Evolutionary conservation across 2,888 invertebrate genomes (phyloP).

Genomic region (Calameuta pallipes): DNA sequence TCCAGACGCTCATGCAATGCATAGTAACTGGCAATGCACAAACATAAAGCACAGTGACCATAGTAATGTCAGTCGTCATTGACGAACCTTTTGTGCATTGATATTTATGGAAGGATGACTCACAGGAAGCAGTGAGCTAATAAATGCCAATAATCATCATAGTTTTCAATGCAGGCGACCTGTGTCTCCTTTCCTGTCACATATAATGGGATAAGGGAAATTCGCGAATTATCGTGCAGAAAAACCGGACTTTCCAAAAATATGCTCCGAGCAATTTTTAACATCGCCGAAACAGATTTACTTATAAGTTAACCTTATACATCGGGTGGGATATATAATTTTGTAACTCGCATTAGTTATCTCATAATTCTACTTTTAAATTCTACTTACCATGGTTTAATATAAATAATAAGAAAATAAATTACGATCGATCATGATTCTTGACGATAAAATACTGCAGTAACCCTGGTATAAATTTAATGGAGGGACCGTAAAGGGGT

Average conservation of each 20-base stretch:
- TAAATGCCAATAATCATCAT: constrained; percentile 12
- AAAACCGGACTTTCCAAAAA: background rate
- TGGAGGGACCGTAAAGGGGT: too few species aligned
- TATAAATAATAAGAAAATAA: too few species aligned
- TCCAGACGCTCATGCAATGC: background rate
- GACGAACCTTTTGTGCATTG: background rate
- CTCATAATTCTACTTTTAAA: too few species aligned
- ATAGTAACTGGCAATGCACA: background rate
- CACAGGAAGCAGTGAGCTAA: constrained; percentile 29
- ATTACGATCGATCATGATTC: background rate
- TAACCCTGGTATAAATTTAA: too few species aligned
- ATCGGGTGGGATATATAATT: too few species aligned
- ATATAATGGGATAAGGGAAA: background rate
- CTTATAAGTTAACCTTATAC: background rate
- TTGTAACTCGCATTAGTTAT: too few species aligned
- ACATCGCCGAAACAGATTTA: background rate
- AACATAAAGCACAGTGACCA: background rate
- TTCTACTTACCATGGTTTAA: too few species aligned
- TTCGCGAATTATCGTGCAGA: background rate
- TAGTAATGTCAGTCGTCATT: background rate
- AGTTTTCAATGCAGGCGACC: background rate
- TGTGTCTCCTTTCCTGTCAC: background rate
- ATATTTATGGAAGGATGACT: constrained; percentile 44
- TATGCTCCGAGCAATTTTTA: background rate
- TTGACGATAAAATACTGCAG: background rate